phyloP scores from a whole-genome alignment of 1,140 invertebrate genomes.

The Helicoverpa zea region DNA sequence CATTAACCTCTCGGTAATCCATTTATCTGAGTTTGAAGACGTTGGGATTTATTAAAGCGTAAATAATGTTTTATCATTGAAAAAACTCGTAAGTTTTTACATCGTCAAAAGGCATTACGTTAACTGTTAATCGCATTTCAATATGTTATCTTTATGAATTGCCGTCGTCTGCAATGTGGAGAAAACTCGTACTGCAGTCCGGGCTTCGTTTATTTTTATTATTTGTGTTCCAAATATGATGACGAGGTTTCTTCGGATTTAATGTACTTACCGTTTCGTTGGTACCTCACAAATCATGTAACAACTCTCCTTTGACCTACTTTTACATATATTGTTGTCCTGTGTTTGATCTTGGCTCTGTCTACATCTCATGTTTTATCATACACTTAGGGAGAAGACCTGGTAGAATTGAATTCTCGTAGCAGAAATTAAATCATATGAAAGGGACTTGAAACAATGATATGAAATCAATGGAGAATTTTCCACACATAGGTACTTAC shows the following conservation, averaged over 20 bases:
- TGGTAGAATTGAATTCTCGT: no score
- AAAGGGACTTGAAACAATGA: background rate
- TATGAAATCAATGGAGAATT: background rate
- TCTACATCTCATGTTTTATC: background rate
- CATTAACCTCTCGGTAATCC: conserved; percentile 49
- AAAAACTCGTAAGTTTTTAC: conserved; percentile 57
- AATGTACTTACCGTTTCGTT: conserved; percentile 28
- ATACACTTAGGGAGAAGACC: background rate
- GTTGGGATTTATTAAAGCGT: conserved; percentile 69
- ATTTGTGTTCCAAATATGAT: conserved; percentile 55
- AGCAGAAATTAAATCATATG: no score
- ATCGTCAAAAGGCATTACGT: conserved; percentile 64
- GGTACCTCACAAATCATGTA: conserved; percentile 33
- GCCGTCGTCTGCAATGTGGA: conserved; percentile 59
- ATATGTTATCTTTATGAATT: conserved; percentile 67
- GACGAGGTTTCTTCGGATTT: conserved; percentile 51
- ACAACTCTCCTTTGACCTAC: conserved; percentile 21
- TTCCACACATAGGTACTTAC: no score
- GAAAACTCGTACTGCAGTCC: conserved; percentile 58
- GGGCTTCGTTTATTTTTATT: conserved; percentile 60
- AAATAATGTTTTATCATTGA: conserved; percentile 70
- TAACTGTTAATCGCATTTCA: conserved; percentile 68
- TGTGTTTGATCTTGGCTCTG: background rate
- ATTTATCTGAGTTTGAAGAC: conserved; percentile 60
- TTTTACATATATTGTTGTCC: background rate